These are phyloP conservation scores for Sanderia malayensis DNA, from an alignment of 30 jellyfish, hydroid and myxozoan species.

Conservation along the genomic window DNA sequence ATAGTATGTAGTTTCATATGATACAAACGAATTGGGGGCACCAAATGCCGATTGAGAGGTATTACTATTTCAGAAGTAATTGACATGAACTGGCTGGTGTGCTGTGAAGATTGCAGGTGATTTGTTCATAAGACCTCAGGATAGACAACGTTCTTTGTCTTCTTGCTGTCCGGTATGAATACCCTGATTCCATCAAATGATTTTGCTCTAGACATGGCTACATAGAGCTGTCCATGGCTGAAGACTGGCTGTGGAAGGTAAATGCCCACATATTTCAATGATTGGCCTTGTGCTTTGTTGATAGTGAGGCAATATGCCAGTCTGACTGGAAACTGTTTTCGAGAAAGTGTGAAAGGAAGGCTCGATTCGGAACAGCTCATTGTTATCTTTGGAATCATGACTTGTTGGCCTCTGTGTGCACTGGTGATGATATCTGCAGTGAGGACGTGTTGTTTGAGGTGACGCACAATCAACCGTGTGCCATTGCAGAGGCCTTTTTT, in stretches of 20 bases:
- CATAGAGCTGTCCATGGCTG: constrained; percentile 56
- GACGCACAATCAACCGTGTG: constrained; percentile 27
- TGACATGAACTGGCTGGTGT: too few species aligned
- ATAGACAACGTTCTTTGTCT: constrained; percentile 3
- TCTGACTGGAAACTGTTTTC: too few species aligned
- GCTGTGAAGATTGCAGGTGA: too few species aligned
- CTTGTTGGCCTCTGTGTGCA: constrained; percentile 9
- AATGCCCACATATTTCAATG: constrained; percentile 39
- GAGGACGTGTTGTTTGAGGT: constrained; percentile 6
- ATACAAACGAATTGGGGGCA: too few species aligned
- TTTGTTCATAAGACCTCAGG: constrained; percentile 4
- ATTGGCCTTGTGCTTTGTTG: constrained; percentile 57
- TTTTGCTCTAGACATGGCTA: constrained; percentile 47
- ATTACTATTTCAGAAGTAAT: too few species aligned
- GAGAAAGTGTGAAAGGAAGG: constrained; percentile 8
- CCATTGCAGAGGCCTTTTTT: constrained; percentile 51
- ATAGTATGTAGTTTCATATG: too few species aligned
- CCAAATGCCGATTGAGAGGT: too few species aligned
- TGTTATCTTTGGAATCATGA: too few species aligned
- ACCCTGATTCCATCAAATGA: constrained; percentile 17
- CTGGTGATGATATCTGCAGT: constrained; percentile 36
- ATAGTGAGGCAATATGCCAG: constrained; percentile 54
- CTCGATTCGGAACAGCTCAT: too few species aligned
- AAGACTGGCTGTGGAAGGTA: constrained; percentile 25
- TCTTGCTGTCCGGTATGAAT: not conserved